phyloP scores from a whole-genome alignment of 2,888 invertebrate genomes.

The Ypsolopha scabrella region DNA sequence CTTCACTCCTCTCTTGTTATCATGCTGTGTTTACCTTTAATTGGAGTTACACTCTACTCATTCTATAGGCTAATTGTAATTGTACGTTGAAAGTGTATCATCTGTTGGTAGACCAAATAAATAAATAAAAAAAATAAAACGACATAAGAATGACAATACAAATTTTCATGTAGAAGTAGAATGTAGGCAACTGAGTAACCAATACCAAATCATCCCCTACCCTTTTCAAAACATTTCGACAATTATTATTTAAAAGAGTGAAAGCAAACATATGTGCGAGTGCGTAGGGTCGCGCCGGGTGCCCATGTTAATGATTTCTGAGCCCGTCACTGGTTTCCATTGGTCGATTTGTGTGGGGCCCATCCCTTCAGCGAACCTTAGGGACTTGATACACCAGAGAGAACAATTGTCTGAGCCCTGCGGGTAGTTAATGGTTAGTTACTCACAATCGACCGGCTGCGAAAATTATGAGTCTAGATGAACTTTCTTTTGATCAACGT shows the following conservation, averaged over 20 bases:
- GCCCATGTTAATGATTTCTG: constrained; percentile 35
- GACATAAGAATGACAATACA: neutral
- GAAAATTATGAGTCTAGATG: constrained; percentile 20
- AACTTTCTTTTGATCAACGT: neutral
- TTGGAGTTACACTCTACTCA: no score
- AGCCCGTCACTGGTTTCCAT: constrained; percentile 25
- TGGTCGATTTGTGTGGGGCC: constrained; percentile 44
- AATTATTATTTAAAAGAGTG: constrained; percentile 59
- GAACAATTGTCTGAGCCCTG: constrained; percentile 25
- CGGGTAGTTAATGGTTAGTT: constrained; percentile 45
- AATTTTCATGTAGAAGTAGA: neutral
- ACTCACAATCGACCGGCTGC: constrained; percentile 24
- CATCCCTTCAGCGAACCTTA: constrained; percentile 30
- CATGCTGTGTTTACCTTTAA: no score
- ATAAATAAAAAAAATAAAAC: no score
- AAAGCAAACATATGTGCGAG: constrained; percentile 59
- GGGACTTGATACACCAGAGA: neutral
- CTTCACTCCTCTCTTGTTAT: no score
- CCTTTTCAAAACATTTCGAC: constrained; percentile 1
- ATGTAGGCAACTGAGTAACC: neutral
- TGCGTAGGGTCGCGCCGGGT: constrained; percentile 27
- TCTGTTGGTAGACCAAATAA: no score
- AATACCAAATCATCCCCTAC: neutral
- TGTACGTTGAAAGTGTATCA: no score
- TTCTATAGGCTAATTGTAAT: no score